Conservation (phyloP, 2,888 invertebrate genomes). For the Strigamia transsilvanica region DNA sequence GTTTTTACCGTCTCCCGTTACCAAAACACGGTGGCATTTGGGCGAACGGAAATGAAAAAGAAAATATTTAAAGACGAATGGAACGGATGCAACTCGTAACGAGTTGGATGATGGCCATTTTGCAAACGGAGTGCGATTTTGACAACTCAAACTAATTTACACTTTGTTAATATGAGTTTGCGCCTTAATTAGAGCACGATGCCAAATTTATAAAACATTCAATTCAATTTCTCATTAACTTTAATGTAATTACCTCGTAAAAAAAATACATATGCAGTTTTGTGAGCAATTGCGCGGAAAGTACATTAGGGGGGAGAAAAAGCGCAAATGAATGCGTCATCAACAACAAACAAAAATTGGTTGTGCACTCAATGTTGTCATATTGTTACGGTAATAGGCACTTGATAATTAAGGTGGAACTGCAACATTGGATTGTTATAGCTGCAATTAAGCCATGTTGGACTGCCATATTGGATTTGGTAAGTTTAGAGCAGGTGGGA, state of each 20-base stretch:
- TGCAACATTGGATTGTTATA: constrained; percentile 1
- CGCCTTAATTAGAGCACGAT: constrained; percentile 48
- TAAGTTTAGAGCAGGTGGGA: neutral
- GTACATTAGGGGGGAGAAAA: constrained; percentile 7
- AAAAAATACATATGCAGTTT: constrained; percentile 25
- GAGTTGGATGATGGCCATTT: constrained; percentile 43
- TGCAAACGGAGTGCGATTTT: constrained; percentile 31
- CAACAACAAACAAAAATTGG: constrained; percentile 30
- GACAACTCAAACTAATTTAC: constrained; percentile 47
- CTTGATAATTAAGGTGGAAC: constrained; percentile 23
- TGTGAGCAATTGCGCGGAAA: constrained; percentile 33
- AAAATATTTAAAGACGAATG: constrained; percentile 33
- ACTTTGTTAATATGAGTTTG: constrained; percentile 39
- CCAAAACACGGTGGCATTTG: constrained; percentile 38
- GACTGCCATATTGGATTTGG: constrained; percentile 12
- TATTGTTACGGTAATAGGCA: constrained; percentile 12
- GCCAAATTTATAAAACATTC: constrained; percentile 48
- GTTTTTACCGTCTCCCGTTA: neutral
- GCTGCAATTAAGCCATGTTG: constrained; percentile 8
- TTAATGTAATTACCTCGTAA: constrained; percentile 47
- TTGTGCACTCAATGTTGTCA: constrained; percentile 5
- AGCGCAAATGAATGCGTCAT: constrained; percentile 25
- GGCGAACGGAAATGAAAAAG: constrained; percentile 43
- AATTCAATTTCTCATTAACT: constrained; percentile 49
- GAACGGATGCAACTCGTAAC: constrained; percentile 5